Evolutionary conservation across 2,113 vertebrate genomes (phyloP).

Genomic region (Hyaena hyaena): DNA sequence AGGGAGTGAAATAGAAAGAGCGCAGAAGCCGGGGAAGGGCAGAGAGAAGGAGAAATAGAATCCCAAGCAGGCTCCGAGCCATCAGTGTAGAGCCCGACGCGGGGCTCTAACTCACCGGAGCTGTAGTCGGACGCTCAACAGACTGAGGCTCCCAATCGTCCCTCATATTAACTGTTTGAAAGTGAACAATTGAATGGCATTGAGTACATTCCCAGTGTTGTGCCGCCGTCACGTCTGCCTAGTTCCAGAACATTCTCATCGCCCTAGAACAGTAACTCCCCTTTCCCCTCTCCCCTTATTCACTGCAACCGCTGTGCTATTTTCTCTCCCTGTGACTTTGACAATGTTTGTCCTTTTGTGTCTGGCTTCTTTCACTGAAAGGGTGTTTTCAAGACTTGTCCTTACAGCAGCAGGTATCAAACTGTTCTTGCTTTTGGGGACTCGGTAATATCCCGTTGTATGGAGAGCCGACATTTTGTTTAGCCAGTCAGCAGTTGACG

Average conservation of each 20-base stretch:
- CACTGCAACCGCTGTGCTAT: not conserved
- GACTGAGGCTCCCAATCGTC: not conserved
- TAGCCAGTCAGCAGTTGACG: not conserved
- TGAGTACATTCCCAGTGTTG: not conserved
- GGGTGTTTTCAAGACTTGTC: not conserved
- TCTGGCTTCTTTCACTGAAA: not conserved
- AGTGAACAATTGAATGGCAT: not conserved
- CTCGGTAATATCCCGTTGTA: not conserved
- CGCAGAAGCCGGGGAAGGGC: too few relatives aligned
- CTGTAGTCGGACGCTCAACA: not conserved
- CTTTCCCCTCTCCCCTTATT: not conserved
- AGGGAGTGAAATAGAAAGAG: not conserved
- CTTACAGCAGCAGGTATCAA: not conserved
- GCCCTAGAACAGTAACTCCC: not conserved
- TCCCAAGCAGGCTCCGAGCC: not conserved
- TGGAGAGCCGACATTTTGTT: not conserved
- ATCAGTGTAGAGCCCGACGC: too few relatives aligned
- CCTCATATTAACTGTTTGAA: constrained; percentile 15
- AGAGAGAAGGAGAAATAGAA: not conserved
- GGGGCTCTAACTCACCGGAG: not conserved
- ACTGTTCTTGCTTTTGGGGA: not conserved
- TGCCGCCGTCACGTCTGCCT: not conserved
- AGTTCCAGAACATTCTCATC: not conserved
- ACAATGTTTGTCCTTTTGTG: not conserved
- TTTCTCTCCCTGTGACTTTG: not conserved